Conservation (phyloP, 2,797 vertebrate species). For the Loris lydekkerianus region DNA sequence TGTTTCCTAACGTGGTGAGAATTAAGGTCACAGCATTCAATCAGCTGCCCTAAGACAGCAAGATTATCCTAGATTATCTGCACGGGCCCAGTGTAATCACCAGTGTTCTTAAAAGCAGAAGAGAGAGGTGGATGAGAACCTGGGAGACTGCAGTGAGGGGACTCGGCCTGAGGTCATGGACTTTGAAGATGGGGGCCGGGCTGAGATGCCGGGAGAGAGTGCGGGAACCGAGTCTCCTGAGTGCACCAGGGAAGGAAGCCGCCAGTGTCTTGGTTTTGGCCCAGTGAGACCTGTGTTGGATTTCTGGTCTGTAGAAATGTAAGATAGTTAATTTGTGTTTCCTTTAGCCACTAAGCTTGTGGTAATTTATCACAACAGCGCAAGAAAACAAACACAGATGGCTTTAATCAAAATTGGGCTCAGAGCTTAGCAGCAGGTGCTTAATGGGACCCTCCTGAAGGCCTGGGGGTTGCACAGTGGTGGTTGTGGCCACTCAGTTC, state of each 20-base stretch:
- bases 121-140: not conserved
- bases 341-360: not conserved
- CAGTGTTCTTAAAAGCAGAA: not conserved
- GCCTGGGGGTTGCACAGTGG: accelerated
- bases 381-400: not conserved
- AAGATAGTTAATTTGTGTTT: not conserved
- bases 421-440: no score
- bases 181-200: no score
- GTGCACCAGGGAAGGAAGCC: not conserved
- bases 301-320: no score
- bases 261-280: no score
- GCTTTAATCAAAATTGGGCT: not conserved
- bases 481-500: no score
- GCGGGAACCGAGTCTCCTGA: no score
- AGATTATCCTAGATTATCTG: not conserved
- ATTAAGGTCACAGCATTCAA: not conserved
- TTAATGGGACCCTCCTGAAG: accelerated
- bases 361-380: not conserved
- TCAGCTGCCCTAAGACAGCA: not conserved
- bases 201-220: no score
- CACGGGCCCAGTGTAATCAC: not conserved
- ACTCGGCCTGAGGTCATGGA: no score
- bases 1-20: not conserved
- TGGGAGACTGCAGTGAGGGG: not conserved
- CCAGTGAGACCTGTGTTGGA: not conserved